Conservation (phyloP, 2,113 vertebrate genomes). For the Dascyllus trimaculatus region DNA sequence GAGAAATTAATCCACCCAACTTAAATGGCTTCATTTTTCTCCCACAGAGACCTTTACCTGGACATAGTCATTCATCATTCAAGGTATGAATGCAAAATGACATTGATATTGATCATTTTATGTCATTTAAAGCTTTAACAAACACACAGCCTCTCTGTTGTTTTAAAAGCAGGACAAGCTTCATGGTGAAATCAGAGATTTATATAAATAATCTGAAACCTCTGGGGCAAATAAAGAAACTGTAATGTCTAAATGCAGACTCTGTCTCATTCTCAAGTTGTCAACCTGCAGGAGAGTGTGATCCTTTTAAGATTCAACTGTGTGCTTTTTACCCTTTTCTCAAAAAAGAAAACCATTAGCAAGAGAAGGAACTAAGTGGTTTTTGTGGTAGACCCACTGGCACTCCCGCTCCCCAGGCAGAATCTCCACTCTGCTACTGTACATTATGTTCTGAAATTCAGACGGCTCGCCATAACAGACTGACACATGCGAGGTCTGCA, state of each 20-base stretch:
- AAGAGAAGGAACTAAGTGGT: slow-evolving; percentile 79
- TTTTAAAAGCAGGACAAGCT: slow-evolving; percentile 5
- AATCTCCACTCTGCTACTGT: slow-evolving; percentile 67
- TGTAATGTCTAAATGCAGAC: slow-evolving; percentile 46
- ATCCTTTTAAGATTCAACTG: slow-evolving; percentile 70
- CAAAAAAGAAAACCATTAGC: slow-evolving; percentile 82
- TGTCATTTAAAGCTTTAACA: not conserved
- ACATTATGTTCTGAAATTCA: slow-evolving; percentile 70
- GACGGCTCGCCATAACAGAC: slow-evolving; percentile 55
- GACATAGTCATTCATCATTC: slow-evolving; percentile 85
- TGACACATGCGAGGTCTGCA: slow-evolving; percentile 39
- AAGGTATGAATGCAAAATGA: slow-evolving; percentile 75
- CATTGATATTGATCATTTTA: not conserved
- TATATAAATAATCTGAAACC: slow-evolving; percentile 4
- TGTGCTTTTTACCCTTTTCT: slow-evolving; percentile 66
- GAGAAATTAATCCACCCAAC: not conserved
- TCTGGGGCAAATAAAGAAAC: slow-evolving; percentile 35
- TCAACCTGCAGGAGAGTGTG: slow-evolving; percentile 53
- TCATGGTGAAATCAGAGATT: slow-evolving; percentile 15
- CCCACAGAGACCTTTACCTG: slow-evolving; percentile 83
- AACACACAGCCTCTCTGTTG: not conserved
- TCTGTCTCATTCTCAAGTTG: not conserved
- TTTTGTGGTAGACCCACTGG: slow-evolving; percentile 80
- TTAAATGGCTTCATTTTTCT: slow-evolving; percentile 57
- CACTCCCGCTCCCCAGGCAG: slow-evolving; percentile 68